These are phyloP conservation scores for Pachyramphus minor DNA, from an alignment of 2,113 vertebrate genomes.

Conservation along the genomic window DNA sequence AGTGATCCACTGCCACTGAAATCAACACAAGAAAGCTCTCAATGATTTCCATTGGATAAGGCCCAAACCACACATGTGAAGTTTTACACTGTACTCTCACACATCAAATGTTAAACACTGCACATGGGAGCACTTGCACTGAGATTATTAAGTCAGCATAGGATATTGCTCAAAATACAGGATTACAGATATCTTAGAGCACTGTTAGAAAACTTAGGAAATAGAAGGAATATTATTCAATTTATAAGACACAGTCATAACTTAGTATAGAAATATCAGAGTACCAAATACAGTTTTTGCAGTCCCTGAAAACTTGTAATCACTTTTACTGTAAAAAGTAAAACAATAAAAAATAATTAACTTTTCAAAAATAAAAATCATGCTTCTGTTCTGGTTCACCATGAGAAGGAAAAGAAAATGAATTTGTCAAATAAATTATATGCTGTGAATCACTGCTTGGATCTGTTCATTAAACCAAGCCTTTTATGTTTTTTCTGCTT, in stretches of 20 bases:
- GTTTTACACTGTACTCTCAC: not conserved
- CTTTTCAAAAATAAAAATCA: not conserved
- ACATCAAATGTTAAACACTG: not conserved
- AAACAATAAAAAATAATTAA: not conserved
- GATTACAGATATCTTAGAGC: not conserved
- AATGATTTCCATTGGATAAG: not conserved
- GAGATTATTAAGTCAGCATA: not conserved
- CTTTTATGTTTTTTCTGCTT: not conserved
- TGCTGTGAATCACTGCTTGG: not conserved
- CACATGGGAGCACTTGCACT: not conserved
- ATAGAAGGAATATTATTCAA: not conserved
- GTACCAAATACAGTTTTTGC: not conserved
- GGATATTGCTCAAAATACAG: not conserved
- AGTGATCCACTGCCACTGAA: not conserved
- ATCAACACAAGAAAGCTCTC: not conserved
- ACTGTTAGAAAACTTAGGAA: not conserved
- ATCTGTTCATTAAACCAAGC: constrained; percentile 14
- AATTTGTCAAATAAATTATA: constrained; percentile 12
- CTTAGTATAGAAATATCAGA: not conserved
- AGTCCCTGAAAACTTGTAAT: not conserved
- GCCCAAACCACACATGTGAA: not conserved
- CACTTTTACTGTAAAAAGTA: not conserved
- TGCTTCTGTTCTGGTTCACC: not conserved
- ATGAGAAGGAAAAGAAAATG: not conserved
- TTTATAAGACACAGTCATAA: not conserved